Base-by-base conservation (phyloP, 2,888 invertebrate species). In the Lottia scabra region DNA sequence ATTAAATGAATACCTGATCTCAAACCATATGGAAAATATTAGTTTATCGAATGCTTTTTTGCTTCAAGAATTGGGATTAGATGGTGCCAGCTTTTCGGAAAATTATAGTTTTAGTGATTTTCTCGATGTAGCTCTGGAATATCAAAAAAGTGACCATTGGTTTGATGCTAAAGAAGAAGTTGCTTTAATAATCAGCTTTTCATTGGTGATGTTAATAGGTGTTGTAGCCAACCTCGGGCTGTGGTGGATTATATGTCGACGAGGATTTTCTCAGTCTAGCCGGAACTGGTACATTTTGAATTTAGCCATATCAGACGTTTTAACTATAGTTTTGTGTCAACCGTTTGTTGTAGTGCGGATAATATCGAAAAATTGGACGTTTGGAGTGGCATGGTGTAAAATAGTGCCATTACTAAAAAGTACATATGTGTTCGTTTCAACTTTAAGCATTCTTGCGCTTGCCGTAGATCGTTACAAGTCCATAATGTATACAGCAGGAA, bases 261-360 rank as follows among this genome's bases (percentile, higher is more conserved):
- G 67, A 12, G 64, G 70, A 45, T 70, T 70, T n/a, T 68, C 77
- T 10, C 72, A 75, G 23, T 78, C 78, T 12, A 75, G 74, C 46
- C 69, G 82, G 10, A 84, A 84, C 73, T 72, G 80, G 77, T 79
- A 79, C 70, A 82, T 85, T 68, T 70, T 81, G 30, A 85, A 85
- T 69, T 75, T 85, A 63, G 79, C 82, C 26, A 68, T 81, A 12
- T 80, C 80, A 8, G 85, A 84, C 71, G 80, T 84, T 63, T 67
- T 84, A 10, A 80, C 84, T 71, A 83, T 82, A 72, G 69, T 77
- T 1, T 65, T 82, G 64, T 83, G 84, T 69, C 79, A 82, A 70
- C 85, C 85, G 0, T 80, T 84, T 70, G 80, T 83, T 3, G 65
- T 84, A 56, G 73, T 83, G 5, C 78, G 80, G 63, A 75, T 85